Evolutionary conservation across 2,113 vertebrate species (phyloP).

Genomic region (Passer domesticus): DNA sequence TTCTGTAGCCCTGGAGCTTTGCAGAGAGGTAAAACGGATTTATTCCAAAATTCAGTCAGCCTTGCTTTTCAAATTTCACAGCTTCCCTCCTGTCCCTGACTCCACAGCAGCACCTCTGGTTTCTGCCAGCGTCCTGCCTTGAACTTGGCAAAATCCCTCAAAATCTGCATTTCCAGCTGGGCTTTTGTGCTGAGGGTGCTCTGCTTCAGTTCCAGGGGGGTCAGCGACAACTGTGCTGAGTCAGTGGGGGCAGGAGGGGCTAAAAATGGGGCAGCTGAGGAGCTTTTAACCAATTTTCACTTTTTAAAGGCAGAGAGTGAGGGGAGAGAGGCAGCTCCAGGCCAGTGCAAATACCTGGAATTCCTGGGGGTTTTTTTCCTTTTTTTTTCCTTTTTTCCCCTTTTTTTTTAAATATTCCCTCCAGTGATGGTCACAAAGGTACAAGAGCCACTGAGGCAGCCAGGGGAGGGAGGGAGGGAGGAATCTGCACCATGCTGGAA

Average conservation of each 20-base stretch:
- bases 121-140: background rate
- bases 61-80: background rate
- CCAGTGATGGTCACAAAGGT: background rate
- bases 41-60: background rate
- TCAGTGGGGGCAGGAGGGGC: background rate
- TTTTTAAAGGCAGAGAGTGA: background rate
- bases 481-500: conserved; percentile 40
- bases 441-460: conserved; percentile 3
- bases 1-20: conserved; percentile 2
- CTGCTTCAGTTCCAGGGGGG: background rate
- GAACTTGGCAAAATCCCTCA: background rate
- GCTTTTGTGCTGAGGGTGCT: background rate
- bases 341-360: background rate
- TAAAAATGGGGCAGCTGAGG: background rate
- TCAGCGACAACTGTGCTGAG: background rate
- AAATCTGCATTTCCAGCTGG: background rate
- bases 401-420: background rate
- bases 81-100: background rate
- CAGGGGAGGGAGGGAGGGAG: background rate
- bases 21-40: conserved; percentile 15
- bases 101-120: background rate
- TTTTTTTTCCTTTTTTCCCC: rapidly evolving
- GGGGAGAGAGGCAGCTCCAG: background rate
- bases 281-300: background rate
- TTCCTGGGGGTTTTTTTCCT: background rate